A percentile compares a stretch with the other conserved stretches of the same genome.
Conservation (phyloP, 2,888 invertebrate species). For the Orchesellides sinensis region DNA sequence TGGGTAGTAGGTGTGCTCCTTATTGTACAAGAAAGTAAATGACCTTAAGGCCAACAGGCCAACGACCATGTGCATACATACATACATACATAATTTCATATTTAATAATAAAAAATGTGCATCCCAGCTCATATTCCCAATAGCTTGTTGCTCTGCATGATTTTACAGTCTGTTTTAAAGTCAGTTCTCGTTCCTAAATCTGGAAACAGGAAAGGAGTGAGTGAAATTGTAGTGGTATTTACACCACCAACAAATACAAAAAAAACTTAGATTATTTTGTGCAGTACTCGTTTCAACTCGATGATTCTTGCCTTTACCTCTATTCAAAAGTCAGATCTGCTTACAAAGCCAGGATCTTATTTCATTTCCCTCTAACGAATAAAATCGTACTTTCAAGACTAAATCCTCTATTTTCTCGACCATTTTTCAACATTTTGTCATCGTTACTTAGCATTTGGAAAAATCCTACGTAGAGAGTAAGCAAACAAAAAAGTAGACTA, state of each 20-base stretch:
- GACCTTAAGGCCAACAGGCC: no score
- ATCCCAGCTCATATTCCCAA: background rate
- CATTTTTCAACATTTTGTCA: background rate
- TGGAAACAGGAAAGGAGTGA: background rate
- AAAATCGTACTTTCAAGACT: background rate
- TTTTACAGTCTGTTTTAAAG: background rate
- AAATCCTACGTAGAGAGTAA: background rate
- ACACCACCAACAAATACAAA: no score
- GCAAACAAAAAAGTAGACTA: background rate
- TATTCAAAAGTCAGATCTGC: background rate
- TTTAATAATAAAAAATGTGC: no score
- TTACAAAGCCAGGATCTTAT: constrained; percentile 28
- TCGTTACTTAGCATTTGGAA: constrained; percentile 9
- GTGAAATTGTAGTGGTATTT: no score
- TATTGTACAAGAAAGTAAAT: no score
- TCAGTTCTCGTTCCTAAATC: background rate
- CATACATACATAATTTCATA: no score
- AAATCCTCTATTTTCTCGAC: background rate
- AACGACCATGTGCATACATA: no score
- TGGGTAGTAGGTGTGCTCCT: no score
- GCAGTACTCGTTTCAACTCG: no score
- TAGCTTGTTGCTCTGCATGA: background rate
- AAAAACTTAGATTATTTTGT: no score
- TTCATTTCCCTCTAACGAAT: constrained; percentile 33
- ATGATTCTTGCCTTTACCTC: background rate